phyloP scores from a whole-genome alignment of 2,797 vertebrate genomes.

The Spinus pinus region DNA sequence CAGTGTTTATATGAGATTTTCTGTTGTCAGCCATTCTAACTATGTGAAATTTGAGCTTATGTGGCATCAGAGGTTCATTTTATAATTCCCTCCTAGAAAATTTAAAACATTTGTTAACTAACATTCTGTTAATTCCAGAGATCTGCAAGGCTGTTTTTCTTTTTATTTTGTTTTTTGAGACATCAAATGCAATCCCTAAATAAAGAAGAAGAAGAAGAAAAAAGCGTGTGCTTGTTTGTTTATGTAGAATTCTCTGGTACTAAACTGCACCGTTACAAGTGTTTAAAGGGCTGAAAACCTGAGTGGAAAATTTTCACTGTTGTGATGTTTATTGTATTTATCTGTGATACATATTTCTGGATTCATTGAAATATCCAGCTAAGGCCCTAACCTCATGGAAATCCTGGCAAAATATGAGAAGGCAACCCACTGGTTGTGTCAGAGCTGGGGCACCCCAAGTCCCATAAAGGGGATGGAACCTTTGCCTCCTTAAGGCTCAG shows the following conservation, averaged over 20 bases:
- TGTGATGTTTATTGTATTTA: not conserved
- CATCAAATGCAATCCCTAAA: not conserved
- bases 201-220: not conserved
- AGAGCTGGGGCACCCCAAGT: accelerated
- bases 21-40: not conserved
- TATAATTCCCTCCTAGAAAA: not conserved
- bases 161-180: not conserved
- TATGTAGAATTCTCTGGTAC: not conserved
- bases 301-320: not conserved
- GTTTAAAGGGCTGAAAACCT: not conserved
- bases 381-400: not conserved
- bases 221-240: accelerated
- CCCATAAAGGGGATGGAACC: not conserved
- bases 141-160: not conserved
- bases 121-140: not conserved
- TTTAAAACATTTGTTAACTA: not conserved
- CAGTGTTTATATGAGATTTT: not conserved
- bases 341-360: not conserved
- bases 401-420: not conserved
- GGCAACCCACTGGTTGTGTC: not conserved
- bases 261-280: not conserved
- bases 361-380: not conserved
- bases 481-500: not conserved
- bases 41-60: not conserved
- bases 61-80: not conserved